phyloP scores from a whole-genome alignment of 2,113 vertebrate species.

The Calypte anna region DNA sequence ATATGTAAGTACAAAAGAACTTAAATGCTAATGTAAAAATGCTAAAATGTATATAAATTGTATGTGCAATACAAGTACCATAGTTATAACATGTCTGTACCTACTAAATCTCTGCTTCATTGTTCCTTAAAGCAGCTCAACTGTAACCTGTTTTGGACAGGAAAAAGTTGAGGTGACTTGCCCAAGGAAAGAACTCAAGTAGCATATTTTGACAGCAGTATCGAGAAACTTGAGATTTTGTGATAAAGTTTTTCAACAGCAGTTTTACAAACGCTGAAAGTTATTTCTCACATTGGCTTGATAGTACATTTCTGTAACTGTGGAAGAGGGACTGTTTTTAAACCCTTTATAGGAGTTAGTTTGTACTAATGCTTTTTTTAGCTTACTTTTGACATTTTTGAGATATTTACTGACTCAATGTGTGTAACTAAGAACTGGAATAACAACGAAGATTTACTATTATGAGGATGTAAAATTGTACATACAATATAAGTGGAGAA shows the following conservation, averaged over 20 bases:
- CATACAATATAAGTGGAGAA: background rate
- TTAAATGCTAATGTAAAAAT: background rate
- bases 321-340: background rate
- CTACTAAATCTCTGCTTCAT: background rate
- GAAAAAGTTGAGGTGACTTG: background rate
- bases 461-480: background rate
- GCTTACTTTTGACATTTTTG: background rate
- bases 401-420: background rate
- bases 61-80: background rate
- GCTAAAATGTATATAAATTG: background rate
- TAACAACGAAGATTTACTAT: background rate
- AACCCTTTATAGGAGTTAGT: background rate
- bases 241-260: fast-evolving
- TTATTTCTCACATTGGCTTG: background rate
- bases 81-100: background rate
- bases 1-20: background rate
- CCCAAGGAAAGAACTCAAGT: background rate
- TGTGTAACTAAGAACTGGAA: background rate
- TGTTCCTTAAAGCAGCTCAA: background rate
- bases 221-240: background rate
- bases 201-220: background rate
- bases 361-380: background rate
- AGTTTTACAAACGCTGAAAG: background rate
- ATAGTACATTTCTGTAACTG: background rate
- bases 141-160: background rate